Evolutionary conservation across 1,140 invertebrate species (phyloP).

Genomic region (Listronotus oregonensis): DNA sequence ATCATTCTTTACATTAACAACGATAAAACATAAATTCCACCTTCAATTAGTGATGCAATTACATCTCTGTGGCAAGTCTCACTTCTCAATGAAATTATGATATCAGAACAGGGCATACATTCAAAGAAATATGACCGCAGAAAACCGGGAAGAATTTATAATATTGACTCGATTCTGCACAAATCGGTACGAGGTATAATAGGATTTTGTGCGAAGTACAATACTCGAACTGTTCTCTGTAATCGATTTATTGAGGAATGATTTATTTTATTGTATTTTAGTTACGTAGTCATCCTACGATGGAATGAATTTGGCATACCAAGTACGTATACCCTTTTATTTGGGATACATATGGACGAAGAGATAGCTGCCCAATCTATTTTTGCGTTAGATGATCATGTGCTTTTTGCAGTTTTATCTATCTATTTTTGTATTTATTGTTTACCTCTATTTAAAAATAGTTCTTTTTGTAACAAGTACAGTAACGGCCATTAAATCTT

Average conservation of each 20-base stretch:
- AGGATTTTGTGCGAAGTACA: slow-evolving; percentile 3
- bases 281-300: too few relatives aligned
- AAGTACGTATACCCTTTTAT: too few relatives aligned
- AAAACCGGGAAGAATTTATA: slow-evolving; percentile 20
- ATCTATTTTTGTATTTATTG: too few relatives aligned
- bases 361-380: too few relatives aligned
- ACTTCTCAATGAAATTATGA: slow-evolving; percentile 31
- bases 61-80: slow-evolving; percentile 22
- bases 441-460: too few relatives aligned
- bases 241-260: slow-evolving; percentile 4
- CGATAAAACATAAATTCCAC: slow-evolving; percentile 24
- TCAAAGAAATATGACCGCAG: slow-evolving; percentile 16
- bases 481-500: too few relatives aligned
- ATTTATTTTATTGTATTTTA: too few relatives aligned
- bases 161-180: slow-evolving; percentile 10
- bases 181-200: slow-evolving; percentile 21
- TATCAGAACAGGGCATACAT: slow-evolving; percentile 27
- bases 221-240: slow-evolving; percentile 10
- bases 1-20: slow-evolving; percentile 10
- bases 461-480: too few relatives aligned
- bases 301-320: too few relatives aligned
- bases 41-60: slow-evolving; percentile 29
- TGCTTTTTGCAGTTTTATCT: too few relatives aligned
- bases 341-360: too few relatives aligned
- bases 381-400: too few relatives aligned